phyloP scores from a whole-genome alignment of 92 coral and sea anemone genomes.

The Anthopleura xanthogrammica region DNA sequence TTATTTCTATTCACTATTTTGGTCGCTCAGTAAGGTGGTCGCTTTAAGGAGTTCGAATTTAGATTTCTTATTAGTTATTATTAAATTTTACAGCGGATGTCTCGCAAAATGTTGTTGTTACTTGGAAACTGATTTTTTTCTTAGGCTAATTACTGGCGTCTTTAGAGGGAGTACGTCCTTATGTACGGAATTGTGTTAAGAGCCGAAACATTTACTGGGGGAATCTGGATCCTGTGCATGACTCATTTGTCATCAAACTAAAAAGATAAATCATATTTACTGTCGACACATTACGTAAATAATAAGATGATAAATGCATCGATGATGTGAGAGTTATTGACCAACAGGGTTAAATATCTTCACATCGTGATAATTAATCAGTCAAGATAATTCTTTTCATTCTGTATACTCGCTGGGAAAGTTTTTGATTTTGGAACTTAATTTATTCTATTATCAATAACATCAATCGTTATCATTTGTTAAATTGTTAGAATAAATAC shows the following conservation, averaged over 20 bases:
- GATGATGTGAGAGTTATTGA: constrained; percentile 4
- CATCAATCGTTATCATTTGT: too few relatives aligned
- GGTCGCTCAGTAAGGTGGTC: too few relatives aligned
- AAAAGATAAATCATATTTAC: background rate
- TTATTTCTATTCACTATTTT: too few relatives aligned
- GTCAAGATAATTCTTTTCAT: background rate
- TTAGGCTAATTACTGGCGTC: background rate
- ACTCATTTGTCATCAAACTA: background rate
- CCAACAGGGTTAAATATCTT: background rate
- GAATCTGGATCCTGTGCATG: background rate
- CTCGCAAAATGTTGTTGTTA: too few relatives aligned
- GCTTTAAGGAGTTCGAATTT: too few relatives aligned
- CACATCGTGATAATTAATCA: background rate
- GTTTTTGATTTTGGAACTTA: too few relatives aligned
- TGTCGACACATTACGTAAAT: background rate
- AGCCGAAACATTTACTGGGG: background rate
- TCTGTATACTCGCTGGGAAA: too few relatives aligned
- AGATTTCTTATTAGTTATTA: too few relatives aligned
- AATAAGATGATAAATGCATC: background rate
- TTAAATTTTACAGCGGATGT: too few relatives aligned
- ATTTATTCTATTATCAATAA: too few relatives aligned
- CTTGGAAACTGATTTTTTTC: too few relatives aligned
- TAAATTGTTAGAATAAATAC: background rate
- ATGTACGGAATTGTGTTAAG: background rate
- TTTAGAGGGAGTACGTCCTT: background rate